Percentiles rank a stretch among this genome's conserved stretches.
Evolutionary conservation across 2,797 vertebrate species (phyloP).

Genomic region (Rhabdophis nuchalis): DNA sequence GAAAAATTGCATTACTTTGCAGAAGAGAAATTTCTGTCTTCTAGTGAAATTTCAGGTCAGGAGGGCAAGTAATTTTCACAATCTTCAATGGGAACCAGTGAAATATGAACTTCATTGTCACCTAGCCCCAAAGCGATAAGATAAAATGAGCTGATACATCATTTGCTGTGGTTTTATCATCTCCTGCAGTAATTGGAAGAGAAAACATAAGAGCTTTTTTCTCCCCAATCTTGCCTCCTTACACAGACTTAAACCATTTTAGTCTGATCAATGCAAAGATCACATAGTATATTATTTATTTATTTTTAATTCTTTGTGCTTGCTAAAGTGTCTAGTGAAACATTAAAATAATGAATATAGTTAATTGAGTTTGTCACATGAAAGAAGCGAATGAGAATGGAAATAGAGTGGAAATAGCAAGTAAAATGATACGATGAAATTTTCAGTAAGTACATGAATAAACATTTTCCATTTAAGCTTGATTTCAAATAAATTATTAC

Average conservation of each 20-base stretch:
- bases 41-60: slow-evolving; percentile 84
- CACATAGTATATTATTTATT: slow-evolving; percentile 72
- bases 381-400: slow-evolving; percentile 49
- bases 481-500: background rate
- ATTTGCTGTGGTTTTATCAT: slow-evolving; percentile 84
- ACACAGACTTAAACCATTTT: slow-evolving; percentile 69
- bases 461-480: slow-evolving; percentile 33
- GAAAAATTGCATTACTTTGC: slow-evolving; percentile 86
- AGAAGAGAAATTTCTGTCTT: slow-evolving; percentile 86
- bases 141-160: slow-evolving; percentile 87
- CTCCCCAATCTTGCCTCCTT: slow-evolving; percentile 62
- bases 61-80: slow-evolving; percentile 86
- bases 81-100: slow-evolving; percentile 81
- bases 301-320: slow-evolving; percentile 68
- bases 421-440: slow-evolving; percentile 12
- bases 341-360: slow-evolving; percentile 77
- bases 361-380: slow-evolving; percentile 79
- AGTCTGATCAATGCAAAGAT: slow-evolving; percentile 76
- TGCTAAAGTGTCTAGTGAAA: slow-evolving; percentile 68
- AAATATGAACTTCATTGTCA: slow-evolving; percentile 88
- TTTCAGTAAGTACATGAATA: slow-evolving; percentile 31
- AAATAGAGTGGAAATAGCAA: slow-evolving; percentile 2
- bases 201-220: slow-evolving; percentile 73
- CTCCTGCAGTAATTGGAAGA: slow-evolving; percentile 79
- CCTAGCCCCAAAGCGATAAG: slow-evolving; percentile 82